Evolutionary conservation across 2,888 invertebrate species (phyloP).

Genomic region (Mactromeris polynyma): DNA sequence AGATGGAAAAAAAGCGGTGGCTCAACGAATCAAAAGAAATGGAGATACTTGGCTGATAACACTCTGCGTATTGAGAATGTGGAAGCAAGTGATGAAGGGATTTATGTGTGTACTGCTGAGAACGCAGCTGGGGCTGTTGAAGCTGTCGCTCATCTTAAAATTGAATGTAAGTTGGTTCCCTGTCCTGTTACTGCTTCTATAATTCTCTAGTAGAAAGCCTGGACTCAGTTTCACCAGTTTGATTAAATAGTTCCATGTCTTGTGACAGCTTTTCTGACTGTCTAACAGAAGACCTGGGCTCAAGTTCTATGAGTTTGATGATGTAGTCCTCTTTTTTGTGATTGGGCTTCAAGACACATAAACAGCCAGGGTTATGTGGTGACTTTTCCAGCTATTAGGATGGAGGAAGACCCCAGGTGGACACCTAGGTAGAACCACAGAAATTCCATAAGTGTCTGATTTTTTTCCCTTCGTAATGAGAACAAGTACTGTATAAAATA

Average conservation of each 20-base stretch:
- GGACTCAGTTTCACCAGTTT: no score
- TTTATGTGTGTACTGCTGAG: conserved; percentile 96
- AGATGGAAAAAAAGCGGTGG: conserved; percentile 93
- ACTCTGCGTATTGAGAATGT: conserved; percentile 94
- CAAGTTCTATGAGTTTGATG: no score
- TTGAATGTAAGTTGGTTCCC: conserved; percentile 93
- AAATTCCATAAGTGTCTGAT: no score
- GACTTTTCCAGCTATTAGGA: no score
- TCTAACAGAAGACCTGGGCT: neutral
- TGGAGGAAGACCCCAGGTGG: no score
- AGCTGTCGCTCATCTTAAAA: conserved; percentile 94
- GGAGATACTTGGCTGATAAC: conserved; percentile 91
- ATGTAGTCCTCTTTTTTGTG: no score
- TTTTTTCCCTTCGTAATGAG: neutral
- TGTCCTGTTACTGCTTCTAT: neutral
- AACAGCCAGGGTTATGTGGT: no score
- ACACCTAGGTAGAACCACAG: no score
- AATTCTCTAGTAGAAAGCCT: neutral
- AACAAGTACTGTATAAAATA: no score
- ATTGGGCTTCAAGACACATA: no score
- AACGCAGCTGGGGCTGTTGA: conserved; percentile 95
- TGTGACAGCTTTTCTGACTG: no score
- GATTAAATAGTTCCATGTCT: neutral
- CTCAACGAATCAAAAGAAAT: conserved; percentile 25
- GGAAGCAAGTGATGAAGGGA: conserved; percentile 94